phyloP scores from a whole-genome alignment of 2,888 invertebrate genomes.

The Drosophila paracracens region DNA sequence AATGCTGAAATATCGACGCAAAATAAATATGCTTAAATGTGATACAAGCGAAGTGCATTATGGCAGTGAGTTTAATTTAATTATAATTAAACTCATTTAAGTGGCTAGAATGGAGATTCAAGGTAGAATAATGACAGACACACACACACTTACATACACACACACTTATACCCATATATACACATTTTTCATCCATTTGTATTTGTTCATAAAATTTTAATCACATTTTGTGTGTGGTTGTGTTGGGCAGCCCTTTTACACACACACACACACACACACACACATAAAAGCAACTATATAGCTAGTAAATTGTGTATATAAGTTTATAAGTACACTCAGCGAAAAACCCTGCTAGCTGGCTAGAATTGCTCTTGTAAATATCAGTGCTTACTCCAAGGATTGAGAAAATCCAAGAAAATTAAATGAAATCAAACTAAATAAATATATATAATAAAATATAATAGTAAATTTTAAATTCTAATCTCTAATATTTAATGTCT shows the following conservation, averaged over 20 bases:
- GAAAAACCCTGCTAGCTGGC: neutral
- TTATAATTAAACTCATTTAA: slow-evolving; percentile 80
- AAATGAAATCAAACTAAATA: neutral
- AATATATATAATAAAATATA: neutral
- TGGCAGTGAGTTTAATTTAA: slow-evolving; percentile 76
- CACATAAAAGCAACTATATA: neutral
- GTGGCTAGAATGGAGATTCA: slow-evolving; percentile 16
- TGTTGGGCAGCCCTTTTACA: slow-evolving; percentile 8
- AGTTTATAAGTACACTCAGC: neutral
- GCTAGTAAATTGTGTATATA: neutral
- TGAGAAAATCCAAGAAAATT: too few species aligned
- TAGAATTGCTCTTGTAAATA: neutral
- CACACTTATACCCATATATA: neutral
- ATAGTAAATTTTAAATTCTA: neutral
- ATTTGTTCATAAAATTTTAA: slow-evolving; percentile 57
- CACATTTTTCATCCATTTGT: slow-evolving; percentile 20
- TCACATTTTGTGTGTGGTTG: slow-evolving; percentile 44
- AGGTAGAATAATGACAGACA: slow-evolving; percentile 12
- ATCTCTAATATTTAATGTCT: neutral
- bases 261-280: neutral
- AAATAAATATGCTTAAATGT: slow-evolving; percentile 48
- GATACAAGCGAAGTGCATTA: slow-evolving; percentile 78
- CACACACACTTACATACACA: slow-evolving; percentile 18
- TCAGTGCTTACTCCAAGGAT: too few species aligned
- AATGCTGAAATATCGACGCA: neutral